Evolutionary conservation across 2,888 invertebrate species (phyloP).

Genomic region (Lepidonotus clava): DNA sequence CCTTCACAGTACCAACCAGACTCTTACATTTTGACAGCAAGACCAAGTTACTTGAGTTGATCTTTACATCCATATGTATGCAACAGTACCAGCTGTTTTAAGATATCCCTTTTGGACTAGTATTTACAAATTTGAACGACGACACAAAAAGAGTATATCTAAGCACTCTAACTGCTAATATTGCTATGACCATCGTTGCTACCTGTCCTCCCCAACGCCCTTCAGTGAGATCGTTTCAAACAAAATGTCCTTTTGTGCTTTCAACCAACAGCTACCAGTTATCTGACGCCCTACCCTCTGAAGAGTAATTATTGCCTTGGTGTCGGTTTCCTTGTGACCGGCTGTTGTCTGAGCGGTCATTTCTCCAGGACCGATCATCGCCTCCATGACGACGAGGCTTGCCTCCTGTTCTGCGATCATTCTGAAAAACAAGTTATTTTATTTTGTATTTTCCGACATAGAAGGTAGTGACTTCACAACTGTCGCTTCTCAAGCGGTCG

Average conservation of each 20-base stretch:
- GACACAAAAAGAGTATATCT: neutral
- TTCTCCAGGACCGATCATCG: conserved; percentile 7
- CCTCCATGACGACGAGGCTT: neutral
- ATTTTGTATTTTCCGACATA: no score
- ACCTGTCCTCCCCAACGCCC: neutral
- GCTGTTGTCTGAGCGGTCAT: conserved; percentile 3
- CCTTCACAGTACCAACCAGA: neutral
- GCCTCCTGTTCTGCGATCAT: neutral
- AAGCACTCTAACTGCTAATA: neutral
- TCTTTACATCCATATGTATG: no score
- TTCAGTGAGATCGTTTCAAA: neutral
- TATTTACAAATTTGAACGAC: conserved; percentile 25
- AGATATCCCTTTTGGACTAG: conserved; percentile 20
- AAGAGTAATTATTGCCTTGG: neutral
- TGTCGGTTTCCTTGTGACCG: neutral
- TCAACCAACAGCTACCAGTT: neutral
- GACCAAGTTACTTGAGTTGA: neutral
- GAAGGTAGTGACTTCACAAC: no score
- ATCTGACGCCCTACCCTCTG: neutral
- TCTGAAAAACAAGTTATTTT: no score
- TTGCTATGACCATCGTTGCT: neutral
- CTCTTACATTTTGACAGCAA: neutral
- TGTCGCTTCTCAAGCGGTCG: no score
- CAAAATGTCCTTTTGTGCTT: no score
- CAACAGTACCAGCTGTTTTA: conserved; percentile 31